Evolutionary conservation across 2,888 invertebrate genomes (phyloP).

Genomic region (Diarsia mendica): DNA sequence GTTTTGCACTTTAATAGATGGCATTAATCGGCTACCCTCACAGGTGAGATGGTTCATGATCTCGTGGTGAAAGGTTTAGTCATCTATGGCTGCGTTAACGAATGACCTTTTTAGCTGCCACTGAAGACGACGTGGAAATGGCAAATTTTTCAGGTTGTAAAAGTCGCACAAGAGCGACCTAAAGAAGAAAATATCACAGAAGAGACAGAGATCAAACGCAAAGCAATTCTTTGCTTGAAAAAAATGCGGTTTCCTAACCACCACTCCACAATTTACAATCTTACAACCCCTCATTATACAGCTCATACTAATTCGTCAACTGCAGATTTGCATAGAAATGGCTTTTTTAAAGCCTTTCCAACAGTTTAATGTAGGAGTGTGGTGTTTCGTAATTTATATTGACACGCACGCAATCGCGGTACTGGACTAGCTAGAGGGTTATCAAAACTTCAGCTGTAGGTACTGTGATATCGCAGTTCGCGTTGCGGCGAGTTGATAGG

Average conservation of each 20-base stretch:
- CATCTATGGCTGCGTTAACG: too few relatives aligned
- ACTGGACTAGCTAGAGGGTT: not conserved
- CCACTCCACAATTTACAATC: conserved; percentile 7
- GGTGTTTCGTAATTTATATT: conserved; percentile 38
- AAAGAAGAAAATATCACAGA: not conserved
- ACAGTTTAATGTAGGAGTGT: conserved; percentile 30
- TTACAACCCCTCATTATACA: conserved; percentile 11
- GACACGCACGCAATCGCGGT: conserved; percentile 52
- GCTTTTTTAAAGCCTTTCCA: conserved; percentile 45
- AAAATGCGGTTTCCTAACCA: not conserved
- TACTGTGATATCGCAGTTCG: not conserved
- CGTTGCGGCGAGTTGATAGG: conserved; percentile 2
- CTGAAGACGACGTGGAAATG: not conserved
- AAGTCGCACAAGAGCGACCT: too few relatives aligned
- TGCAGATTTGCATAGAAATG: conserved; percentile 54
- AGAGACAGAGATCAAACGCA: not conserved
- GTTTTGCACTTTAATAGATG: too few relatives aligned
- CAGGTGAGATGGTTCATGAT: too few relatives aligned
- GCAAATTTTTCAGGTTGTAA: not conserved
- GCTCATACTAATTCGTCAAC: conserved; percentile 38
- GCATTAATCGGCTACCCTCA: too few relatives aligned
- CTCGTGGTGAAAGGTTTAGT: too few relatives aligned
- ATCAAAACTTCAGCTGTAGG: conserved; percentile 46
- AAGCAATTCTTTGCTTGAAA: too few relatives aligned
- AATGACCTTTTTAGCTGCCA: too few relatives aligned